phyloP scores from a whole-genome alignment of 2,113 vertebrate genomes.

The Corythoichthys intestinalis region DNA sequence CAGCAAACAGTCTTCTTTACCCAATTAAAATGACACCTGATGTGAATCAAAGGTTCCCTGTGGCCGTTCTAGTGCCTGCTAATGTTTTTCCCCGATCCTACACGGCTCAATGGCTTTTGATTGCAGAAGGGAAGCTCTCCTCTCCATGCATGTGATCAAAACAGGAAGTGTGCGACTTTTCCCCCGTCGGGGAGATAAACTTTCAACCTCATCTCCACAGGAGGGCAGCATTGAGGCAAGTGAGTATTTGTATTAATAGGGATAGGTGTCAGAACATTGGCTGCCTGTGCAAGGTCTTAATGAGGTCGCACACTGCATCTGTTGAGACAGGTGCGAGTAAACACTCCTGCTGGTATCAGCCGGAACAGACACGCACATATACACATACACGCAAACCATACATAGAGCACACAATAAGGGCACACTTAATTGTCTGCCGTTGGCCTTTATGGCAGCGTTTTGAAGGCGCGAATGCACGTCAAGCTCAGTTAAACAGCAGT shows the following conservation, averaged over 20 bases:
- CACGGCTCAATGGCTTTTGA: background rate
- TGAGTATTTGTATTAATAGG: background rate
- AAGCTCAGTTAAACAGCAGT: too few relatives aligned
- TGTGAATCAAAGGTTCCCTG: background rate
- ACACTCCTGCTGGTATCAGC: background rate
- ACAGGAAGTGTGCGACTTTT: background rate
- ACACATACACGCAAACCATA: background rate
- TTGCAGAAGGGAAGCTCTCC: background rate
- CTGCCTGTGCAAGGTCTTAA: background rate
- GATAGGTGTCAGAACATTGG: constrained; percentile 9
- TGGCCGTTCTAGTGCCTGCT: background rate
- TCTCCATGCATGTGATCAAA: background rate
- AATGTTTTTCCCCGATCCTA: too few relatives aligned
- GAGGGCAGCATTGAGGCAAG: constrained; percentile 43
- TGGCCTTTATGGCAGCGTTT: too few relatives aligned
- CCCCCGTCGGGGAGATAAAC: background rate
- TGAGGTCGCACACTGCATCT: background rate
- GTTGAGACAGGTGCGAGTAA: background rate
- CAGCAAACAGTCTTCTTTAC: background rate
- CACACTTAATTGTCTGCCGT: too few relatives aligned
- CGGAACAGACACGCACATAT: background rate
- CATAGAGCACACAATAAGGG: too few relatives aligned
- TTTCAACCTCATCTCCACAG: constrained; percentile 35
- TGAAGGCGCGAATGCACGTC: too few relatives aligned
- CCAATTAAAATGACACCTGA: background rate